phyloP scores from a whole-genome alignment of 23 tunicate species.

The Corella eumyota region DNA sequence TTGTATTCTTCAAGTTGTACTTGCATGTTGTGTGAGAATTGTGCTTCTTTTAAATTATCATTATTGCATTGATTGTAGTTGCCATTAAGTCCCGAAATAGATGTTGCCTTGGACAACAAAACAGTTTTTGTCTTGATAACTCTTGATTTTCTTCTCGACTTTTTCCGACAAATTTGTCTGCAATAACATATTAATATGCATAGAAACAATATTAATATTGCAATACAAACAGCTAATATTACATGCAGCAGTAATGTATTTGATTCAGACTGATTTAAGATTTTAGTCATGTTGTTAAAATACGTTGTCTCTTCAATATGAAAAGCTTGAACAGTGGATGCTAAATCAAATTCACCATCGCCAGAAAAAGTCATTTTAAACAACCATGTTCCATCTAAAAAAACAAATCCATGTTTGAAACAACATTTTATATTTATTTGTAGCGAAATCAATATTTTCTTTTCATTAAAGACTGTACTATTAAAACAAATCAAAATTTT shows the following conservation, averaged over 20 bases:
- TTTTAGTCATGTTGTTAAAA: slow-evolving; percentile 4
- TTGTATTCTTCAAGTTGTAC: background rate
- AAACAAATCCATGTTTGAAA: too few species aligned
- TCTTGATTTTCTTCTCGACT: background rate
- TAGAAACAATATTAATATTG: slow-evolving; percentile 16
- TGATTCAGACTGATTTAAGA: background rate
- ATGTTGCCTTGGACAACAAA: slow-evolving; percentile 28
- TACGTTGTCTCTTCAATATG: background rate
- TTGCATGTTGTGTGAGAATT: background rate
- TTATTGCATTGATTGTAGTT: background rate
- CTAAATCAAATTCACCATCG: background rate
- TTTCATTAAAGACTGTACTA: too few species aligned
- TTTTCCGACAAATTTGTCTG: background rate
- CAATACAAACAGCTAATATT: slow-evolving; percentile 14
- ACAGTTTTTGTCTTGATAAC: background rate
- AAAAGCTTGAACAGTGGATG: background rate
- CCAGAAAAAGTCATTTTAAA: slow-evolving; percentile 2
- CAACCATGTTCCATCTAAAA: too few species aligned
- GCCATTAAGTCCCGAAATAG: slow-evolving; percentile 19
- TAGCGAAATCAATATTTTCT: too few species aligned
- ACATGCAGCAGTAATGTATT: slow-evolving; percentile 21
- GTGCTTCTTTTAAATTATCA: background rate
- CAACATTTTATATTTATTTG: too few species aligned
- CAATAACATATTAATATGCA: slow-evolving; percentile 7
- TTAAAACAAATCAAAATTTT: too few species aligned